Evolutionary conservation across 2,797 vertebrate genomes (phyloP).

Genomic region (Hypotaenidia philippensis): DNA sequence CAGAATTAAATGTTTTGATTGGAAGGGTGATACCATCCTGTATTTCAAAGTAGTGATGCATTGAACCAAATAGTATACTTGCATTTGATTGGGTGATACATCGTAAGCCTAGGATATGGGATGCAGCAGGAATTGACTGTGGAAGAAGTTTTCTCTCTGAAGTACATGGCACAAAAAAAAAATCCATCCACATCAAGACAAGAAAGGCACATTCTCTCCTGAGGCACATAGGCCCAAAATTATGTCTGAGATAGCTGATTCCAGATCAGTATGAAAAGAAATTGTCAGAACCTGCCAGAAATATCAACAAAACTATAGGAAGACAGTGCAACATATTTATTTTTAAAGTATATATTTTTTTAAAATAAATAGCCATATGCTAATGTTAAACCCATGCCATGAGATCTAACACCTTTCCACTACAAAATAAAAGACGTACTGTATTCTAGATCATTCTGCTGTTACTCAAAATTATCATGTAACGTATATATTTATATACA

Average conservation of each 20-base stretch:
- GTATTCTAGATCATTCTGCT: background rate
- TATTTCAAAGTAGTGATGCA: background rate
- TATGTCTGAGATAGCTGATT: background rate
- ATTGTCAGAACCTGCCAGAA: background rate
- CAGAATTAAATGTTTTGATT: background rate
- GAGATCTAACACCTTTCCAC: background rate
- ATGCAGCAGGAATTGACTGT: background rate
- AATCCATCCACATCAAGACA: background rate
- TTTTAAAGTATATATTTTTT: background rate
- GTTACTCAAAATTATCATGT: background rate
- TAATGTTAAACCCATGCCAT: background rate
- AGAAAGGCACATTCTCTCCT: background rate
- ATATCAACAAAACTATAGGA: background rate
- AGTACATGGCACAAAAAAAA: background rate
- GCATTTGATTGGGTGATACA: background rate
- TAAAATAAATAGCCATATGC: background rate
- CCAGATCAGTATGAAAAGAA: background rate
- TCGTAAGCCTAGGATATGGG: background rate
- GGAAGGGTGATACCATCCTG: background rate
- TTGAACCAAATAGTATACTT: background rate
- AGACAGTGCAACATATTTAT: background rate
- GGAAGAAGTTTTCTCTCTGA: background rate
- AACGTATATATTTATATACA: background rate
- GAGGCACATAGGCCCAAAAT: background rate
- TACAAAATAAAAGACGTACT: background rate